phyloP scores from a whole-genome alignment of 2,113 vertebrate genomes.

The Condylura cristata region DNA sequence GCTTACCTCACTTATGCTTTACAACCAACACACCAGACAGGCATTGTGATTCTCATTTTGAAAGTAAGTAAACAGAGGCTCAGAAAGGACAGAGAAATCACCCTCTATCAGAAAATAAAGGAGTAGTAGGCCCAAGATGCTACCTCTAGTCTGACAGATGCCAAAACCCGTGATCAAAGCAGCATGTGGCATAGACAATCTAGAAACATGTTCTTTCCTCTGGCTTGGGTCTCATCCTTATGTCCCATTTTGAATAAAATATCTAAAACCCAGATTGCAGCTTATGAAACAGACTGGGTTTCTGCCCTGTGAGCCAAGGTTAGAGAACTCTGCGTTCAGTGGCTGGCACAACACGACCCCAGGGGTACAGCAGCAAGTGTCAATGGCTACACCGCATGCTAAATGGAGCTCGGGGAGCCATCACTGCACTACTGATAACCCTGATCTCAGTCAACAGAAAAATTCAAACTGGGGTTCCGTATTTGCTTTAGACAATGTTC shows the following conservation, averaged over 20 bases:
- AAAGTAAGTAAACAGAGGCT: conserved; percentile 39
- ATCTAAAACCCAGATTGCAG: conserved; percentile 64
- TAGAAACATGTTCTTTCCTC: conserved; percentile 55
- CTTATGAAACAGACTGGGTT: conserved; percentile 64
- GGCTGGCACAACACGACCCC: conserved; percentile 41
- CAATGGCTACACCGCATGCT: conserved; percentile 55
- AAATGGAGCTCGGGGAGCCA: conserved; percentile 68
- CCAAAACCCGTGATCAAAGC: conserved; percentile 29
- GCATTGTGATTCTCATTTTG: neutral
- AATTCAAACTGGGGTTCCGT: conserved; percentile 45
- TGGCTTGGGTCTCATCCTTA: conserved; percentile 61
- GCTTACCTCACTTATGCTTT: neutral
- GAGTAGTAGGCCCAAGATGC: conserved; percentile 35
- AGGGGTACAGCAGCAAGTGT: conserved; percentile 51
- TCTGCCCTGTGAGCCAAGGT: conserved; percentile 39
- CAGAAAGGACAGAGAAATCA: conserved; percentile 12
- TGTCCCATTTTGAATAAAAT: conserved; percentile 50
- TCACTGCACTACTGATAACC: conserved; percentile 47
- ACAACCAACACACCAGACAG: neutral
- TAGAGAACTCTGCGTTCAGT: conserved; percentile 70
- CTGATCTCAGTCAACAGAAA: conserved; percentile 47
- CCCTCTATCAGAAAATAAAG: conserved; percentile 9
- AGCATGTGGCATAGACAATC: conserved; percentile 58
- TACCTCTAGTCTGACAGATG: conserved; percentile 24
- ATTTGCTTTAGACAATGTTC: conserved; percentile 31